Evolutionary conservation across 2,888 invertebrate genomes (phyloP), one percentile per base, ranked within the genome.

Genomic region (Tetramorium bicarinatum): DNA sequence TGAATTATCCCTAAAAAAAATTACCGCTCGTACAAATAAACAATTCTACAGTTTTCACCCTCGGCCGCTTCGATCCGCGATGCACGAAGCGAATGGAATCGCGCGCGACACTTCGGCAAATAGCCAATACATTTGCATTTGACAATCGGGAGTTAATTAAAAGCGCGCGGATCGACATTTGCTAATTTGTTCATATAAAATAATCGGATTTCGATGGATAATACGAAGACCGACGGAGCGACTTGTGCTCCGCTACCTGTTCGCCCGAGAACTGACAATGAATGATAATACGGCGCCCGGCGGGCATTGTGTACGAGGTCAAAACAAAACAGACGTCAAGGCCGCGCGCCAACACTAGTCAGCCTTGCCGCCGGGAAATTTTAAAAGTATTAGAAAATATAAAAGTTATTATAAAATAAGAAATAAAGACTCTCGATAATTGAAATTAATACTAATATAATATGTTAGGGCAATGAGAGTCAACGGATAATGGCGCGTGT

Each of bases 71-170:
- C 25, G 4, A 25, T 9, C 15, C 38, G 38, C 29, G 29, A 34
- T 34, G 29, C 29, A 34, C 34, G 34, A 61, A 13, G n/a, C n/a
- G 21, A 66, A 41, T 9, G 1, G 64, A 15, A 25, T 44, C 44
- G 3, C 66, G 3, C 8, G 21, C 44, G 1, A 44, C 4, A 66
- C 29, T 25, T 66, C 15, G 44, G 18, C 18, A 47, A 25, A 66
- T 8, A 25, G 18, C 66, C 18, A 8, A 18, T 18, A 25, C 18
- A 18, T 66, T 66, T 44, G 11, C 13, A 44, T 44, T 67, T 47
- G 41, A 44, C n/a, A 62, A 61, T 61, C n/a, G 61, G 21, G 7
- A 66, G 47, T 29, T 47, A 29, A 67, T 67, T 67, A 47, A 47
- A 47, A 47, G 41, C 29, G 47, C 18, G 29, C 44, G 9, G 18